A percentile compares a stretch with the other conserved stretches of the same genome.
Evolutionary conservation across 2,113 vertebrate species (phyloP).

Genomic region (Lasiurus borealis): DNA sequence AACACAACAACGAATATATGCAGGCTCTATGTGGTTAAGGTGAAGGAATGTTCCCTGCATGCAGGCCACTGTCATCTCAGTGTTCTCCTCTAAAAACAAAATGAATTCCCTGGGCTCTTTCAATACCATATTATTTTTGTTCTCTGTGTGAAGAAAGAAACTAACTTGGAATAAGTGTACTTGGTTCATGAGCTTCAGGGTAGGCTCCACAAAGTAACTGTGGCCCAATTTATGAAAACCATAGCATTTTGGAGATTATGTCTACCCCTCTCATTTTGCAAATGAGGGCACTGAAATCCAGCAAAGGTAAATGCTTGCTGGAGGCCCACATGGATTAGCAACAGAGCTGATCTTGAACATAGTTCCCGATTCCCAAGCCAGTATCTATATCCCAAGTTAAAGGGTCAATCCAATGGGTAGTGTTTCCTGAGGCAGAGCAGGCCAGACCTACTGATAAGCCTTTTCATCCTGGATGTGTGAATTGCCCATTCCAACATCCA

Average conservation of each 20-base stretch:
- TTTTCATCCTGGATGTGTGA: not conserved
- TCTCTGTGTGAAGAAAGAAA: conserved; percentile 26
- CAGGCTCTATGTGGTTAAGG: conserved; percentile 51
- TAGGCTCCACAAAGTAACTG: not conserved
- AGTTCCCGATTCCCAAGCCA: not conserved
- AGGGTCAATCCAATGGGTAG: not conserved
- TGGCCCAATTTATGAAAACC: not conserved
- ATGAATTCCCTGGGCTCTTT: not conserved
- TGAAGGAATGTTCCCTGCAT: conserved; percentile 55
- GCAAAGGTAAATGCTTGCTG: not conserved
- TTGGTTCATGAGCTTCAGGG: conserved; percentile 25
- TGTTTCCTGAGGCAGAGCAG: not conserved
- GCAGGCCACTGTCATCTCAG: not conserved
- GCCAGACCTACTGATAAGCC: not conserved
- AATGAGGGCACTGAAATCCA: not conserved
- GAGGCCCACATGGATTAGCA: not conserved
- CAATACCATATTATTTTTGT: not conserved
- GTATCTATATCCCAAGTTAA: not conserved
- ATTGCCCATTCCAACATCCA: not conserved
- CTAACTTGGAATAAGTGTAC: conserved; percentile 6
- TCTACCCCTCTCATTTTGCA: not conserved
- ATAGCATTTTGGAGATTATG: not conserved
- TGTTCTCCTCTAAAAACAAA: not conserved
- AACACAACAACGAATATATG: conserved; percentile 64
- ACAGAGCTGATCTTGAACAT: not conserved